phyloP scores from a whole-genome alignment of 2,113 vertebrate genomes.

The Halcyon senegalensis region DNA sequence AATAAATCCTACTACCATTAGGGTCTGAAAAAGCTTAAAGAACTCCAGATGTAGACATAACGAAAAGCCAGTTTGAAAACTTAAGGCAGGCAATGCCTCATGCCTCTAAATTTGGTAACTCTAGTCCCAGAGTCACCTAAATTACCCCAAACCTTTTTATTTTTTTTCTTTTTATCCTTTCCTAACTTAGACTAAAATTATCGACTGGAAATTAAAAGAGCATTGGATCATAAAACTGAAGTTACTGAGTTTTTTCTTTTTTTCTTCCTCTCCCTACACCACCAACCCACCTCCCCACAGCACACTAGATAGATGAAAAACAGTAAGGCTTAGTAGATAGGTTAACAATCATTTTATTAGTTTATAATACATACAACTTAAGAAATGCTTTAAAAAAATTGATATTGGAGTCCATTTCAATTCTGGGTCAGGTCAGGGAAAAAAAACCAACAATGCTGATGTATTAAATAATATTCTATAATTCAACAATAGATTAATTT shows the following conservation, averaged over 20 bases:
- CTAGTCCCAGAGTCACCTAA: neutral
- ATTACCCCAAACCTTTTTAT: neutral
- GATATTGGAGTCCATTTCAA: slow-evolving; percentile 54
- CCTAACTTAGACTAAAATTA: neutral
- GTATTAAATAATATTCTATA: slow-evolving; percentile 50
- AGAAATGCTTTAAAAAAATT: slow-evolving; percentile 57
- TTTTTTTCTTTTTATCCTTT: neutral
- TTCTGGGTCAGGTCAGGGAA: slow-evolving; percentile 53
- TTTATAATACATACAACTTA: slow-evolving; percentile 63
- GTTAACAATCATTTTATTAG: slow-evolving; percentile 56
- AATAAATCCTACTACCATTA: neutral
- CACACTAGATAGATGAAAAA: neutral
- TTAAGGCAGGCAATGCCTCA: neutral
- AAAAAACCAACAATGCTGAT: neutral
- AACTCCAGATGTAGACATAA: neutral
- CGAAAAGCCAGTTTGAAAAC: neutral
- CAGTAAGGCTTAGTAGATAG: neutral
- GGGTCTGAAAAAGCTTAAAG: neutral
- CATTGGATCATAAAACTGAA: neutral
- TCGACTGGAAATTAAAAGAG: neutral
- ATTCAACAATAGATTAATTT: slow-evolving; percentile 39
- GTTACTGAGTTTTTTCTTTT: neutral
- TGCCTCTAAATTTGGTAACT: neutral
- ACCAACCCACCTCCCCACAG: no score
- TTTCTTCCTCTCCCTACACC: neutral